These are phyloP conservation scores for Larimichthys polyactis DNA, from an alignment of 2,113 vertebrate species.

Conservation along the genomic window DNA sequence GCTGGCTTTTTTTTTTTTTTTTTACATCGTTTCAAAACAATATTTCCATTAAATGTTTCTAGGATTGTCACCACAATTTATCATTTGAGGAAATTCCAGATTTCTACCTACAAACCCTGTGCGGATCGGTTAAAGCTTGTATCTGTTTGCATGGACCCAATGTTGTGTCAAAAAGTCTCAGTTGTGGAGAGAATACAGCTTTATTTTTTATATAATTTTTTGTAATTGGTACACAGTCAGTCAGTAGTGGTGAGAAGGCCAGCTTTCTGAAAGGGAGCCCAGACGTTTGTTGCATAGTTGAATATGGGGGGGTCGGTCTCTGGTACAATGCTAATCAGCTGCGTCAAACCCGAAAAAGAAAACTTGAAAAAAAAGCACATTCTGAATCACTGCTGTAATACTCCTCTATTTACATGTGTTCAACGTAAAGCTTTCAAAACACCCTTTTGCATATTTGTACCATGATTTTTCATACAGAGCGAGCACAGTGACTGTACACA, in stretches of 20 bases:
- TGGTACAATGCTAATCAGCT: conserved; percentile 87
- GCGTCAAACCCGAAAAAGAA: conserved; percentile 61
- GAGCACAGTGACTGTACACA: conserved; percentile 88
- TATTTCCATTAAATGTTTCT: conserved; percentile 10
- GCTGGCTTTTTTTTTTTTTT: conserved; percentile 20
- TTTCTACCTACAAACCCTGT: conserved; percentile 9
- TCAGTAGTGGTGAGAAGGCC: conserved; percentile 81
- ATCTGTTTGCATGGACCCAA: conserved; percentile 26
- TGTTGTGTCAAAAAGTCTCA: conserved; percentile 23
- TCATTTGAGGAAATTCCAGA: conserved; percentile 33
- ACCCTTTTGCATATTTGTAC: conserved; percentile 99
- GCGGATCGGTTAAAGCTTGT: conserved; percentile 49
- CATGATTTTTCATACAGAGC: conserved; percentile 89
- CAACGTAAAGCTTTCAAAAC: conserved; percentile 99
- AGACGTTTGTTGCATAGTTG: conserved; percentile 98
- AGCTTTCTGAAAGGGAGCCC: conserved; percentile 88
- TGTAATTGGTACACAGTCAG: conserved; percentile 54
- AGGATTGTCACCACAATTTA: conserved; percentile 79
- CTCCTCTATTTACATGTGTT: conserved; percentile 96
- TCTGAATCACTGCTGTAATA: conserved; percentile 86
- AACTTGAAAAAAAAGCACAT: conserved; percentile 90
- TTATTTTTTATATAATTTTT: conserved; percentile 46
- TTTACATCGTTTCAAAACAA: conserved; percentile 28
- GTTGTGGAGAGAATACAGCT: conserved; percentile 92
- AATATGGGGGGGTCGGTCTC: conserved; percentile 85